Percentiles rank a stretch among this genome's conserved stretches.
Evolutionary conservation across 1,140 invertebrate genomes (phyloP).

Genomic region (Brachionus rubens): DNA sequence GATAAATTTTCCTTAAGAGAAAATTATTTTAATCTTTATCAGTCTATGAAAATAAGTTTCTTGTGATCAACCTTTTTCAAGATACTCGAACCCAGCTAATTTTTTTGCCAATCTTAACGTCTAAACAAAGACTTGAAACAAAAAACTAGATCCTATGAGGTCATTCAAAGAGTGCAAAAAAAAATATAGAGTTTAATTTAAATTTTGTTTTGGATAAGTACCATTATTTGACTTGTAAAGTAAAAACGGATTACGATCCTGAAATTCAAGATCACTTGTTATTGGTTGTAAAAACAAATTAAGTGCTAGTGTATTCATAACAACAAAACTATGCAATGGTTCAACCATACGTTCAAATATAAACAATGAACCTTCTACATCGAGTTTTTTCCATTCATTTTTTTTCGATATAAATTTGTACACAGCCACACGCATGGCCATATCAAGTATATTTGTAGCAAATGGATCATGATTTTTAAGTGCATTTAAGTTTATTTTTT

Average conservation of each 20-base stretch:
- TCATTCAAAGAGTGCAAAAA: no score
- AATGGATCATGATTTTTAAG: slow-evolving; percentile 44
- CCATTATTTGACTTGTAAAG: slow-evolving; percentile 46
- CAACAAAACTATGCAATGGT: slow-evolving; percentile 44
- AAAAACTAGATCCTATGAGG: no score
- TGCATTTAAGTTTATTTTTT: slow-evolving; percentile 36
- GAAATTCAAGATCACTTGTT: slow-evolving; percentile 39
- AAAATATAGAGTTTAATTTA: no score
- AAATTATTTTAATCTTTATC: no score
- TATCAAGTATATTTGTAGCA: slow-evolving; percentile 42
- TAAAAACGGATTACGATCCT: slow-evolving; percentile 39
- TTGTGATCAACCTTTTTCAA: no score
- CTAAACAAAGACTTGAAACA: no score
- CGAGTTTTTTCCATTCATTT: slow-evolving; percentile 46
- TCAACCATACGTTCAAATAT: slow-evolving; percentile 46
- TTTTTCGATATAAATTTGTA: slow-evolving; percentile 45
- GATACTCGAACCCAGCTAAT: no score
- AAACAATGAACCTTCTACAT: slow-evolving; percentile 42
- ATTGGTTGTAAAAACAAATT: slow-evolving; percentile 42
- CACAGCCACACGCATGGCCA: slow-evolving; percentile 33
- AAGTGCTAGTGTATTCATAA: slow-evolving; percentile 43
- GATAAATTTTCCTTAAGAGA: no score
- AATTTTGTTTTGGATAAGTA: background rate
- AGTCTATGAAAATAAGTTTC: no score
- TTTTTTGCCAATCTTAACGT: no score